Evolutionary conservation across 2,888 invertebrate genomes (phyloP).

Genomic region (Pasiphila rectangulata): DNA sequence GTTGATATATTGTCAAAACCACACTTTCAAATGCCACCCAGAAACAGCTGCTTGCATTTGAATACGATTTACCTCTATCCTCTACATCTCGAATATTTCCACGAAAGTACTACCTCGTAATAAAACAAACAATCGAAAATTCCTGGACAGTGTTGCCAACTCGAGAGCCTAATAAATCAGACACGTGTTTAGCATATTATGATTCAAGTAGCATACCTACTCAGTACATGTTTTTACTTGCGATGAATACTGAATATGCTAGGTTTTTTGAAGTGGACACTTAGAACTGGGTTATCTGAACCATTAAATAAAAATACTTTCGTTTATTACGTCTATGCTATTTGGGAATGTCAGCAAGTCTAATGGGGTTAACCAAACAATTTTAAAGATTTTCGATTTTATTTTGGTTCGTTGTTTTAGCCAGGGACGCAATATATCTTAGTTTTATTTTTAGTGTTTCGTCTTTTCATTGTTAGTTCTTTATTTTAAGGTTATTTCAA

Average conservation of each 20-base stretch:
- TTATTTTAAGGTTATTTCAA: no score
- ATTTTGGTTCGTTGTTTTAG: not conserved
- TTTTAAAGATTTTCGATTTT: no score
- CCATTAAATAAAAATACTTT: constrained; percentile 1
- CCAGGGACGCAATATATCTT: no score
- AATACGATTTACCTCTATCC: constrained; percentile 29
- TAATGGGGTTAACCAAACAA: not conserved
- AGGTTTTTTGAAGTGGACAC: constrained; percentile 11
- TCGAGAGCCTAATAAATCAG: constrained; percentile 43
- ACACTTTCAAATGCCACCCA: constrained; percentile 13
- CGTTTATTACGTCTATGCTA: not conserved
- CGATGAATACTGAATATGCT: constrained; percentile 19
- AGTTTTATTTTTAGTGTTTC: no score
- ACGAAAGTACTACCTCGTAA: constrained; percentile 30
- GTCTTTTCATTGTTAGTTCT: no score
- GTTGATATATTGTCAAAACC: no score
- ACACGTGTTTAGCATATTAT: constrained; percentile 37
- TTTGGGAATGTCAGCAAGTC: not conserved
- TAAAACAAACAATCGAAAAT: constrained; percentile 39
- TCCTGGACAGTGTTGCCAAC: constrained; percentile 34
- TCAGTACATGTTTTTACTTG: constrained; percentile 25
- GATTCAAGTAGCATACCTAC: constrained; percentile 29
- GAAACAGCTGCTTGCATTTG: constrained; percentile 10
- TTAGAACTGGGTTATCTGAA: constrained; percentile 12
- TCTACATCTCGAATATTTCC: constrained; percentile 36